Evolutionary conservation across 30 jellyfish, hydroid and myxozoan species (phyloP), one percentile per base, ranked within the genome.

Genomic region (Mastigias papua): DNA sequence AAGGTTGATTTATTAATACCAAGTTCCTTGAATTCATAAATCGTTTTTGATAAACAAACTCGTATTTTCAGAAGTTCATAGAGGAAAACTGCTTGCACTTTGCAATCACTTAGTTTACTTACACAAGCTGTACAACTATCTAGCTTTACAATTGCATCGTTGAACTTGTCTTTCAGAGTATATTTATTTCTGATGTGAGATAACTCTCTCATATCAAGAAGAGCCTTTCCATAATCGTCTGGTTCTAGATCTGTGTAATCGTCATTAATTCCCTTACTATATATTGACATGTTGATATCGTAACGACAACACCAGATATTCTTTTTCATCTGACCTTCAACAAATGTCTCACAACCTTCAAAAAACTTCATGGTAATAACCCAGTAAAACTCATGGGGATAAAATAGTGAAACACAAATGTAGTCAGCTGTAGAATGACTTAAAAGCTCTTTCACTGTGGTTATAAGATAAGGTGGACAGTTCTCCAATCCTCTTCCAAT

Each of bases 261-360:
- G 2, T 32, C 49, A 17, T 32, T 23, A 26, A 26, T 65, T 16
- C 13, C 37, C 37, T 65, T 26, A 2, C 23, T 15, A 21, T 1
- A 37, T 30, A 23, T 32, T 34, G 34, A 32, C 3, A 73, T 25
- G 11, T 23, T 50, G 2, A 73, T 29, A 21, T 73, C 68, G n/a
- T 33, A 73, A 29, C 68, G 46, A 35, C 64, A 34, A 22, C 84
- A 73, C 68, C 84, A 49, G 50, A 73, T 73, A 11, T 31, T 49
- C 35, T 27, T 16, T n/a, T 37, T 73, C 69, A 73, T n/a, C 17
- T 73, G 22, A n/a, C 34, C 84, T 32, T 10, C 9, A 0, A 61
- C 89, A 62, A 51, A 57, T 21, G 30, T 28, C 57, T 78, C 89
- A 60, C 89, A 78, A 30, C 65, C 65, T 21, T 60, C 27, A 25